Percentiles rank a stretch among this genome's conserved stretches.
Evolutionary conservation across 2,797 vertebrate genomes (phyloP).

Genomic region (Agapornis canus): DNA sequence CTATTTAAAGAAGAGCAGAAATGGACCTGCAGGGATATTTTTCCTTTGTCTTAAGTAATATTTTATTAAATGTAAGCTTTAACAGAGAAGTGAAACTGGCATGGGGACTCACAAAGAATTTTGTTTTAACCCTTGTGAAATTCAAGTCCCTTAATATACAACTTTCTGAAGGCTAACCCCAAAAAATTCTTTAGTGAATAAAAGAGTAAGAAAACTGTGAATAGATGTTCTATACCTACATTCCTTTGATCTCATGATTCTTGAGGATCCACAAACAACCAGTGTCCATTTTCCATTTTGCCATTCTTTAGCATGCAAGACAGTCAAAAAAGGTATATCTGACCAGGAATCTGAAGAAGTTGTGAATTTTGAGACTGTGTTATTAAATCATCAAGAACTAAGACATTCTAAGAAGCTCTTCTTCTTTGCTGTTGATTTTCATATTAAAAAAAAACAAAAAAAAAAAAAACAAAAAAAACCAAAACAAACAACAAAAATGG

Average conservation of each 20-base stretch:
- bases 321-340: neutral
- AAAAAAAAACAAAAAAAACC: too few species aligned
- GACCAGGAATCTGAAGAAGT: neutral
- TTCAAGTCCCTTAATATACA: neutral
- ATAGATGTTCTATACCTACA: neutral
- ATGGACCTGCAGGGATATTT: neutral
- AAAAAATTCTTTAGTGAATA: neutral
- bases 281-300: neutral
- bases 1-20: conserved; percentile 10
- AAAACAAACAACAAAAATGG: neutral
- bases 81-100: neutral
- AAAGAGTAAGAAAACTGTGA: neutral
- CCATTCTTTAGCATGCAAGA: neutral
- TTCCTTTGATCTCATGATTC: neutral
- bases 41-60: neutral
- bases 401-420: too few species aligned
- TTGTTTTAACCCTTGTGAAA: neutral
- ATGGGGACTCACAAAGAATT: neutral
- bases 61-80: neutral
- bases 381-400: neutral
- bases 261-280: neutral
- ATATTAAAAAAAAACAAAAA: neutral
- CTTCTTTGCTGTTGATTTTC: neutral
- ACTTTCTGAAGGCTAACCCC: neutral
- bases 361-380: neutral